A percentile compares a stretch with the other conserved stretches of the same genome.
Evolutionary conservation across 2,113 vertebrate genomes (phyloP).

Genomic region (Archilochus colubris): DNA sequence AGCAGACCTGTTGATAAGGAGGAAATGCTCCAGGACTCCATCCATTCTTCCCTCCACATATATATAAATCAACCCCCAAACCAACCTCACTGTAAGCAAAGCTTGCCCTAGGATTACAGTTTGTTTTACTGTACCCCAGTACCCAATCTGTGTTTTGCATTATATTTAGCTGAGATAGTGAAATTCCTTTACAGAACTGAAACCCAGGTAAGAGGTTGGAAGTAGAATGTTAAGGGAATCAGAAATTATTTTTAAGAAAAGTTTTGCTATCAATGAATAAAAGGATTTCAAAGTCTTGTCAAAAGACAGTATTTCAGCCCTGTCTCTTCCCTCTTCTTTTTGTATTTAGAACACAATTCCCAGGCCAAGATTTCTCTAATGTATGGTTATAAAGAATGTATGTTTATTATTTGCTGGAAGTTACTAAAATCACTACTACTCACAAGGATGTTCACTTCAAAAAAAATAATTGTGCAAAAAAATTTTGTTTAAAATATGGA

Average conservation of each 20-base stretch:
- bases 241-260: neutral
- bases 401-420: neutral
- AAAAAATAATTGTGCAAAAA: neutral
- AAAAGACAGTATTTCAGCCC: neutral
- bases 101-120: neutral
- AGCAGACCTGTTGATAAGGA: rapidly evolving
- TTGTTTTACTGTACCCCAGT: neutral
- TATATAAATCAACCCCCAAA: neutral
- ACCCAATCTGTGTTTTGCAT: neutral
- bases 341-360: neutral
- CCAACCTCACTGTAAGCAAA: neutral
- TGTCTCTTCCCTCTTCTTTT: neutral
- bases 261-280: neutral
- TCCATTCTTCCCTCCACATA: neutral
- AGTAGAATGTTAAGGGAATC: neutral
- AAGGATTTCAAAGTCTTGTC: neutral
- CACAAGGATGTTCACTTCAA: neutral
- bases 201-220: neutral
- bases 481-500: neutral
- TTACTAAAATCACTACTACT: neutral
- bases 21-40: rapidly evolving
- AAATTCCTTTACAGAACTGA: neutral
- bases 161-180: neutral
- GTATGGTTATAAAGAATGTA: neutral
- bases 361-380: neutral